A percentile compares a stretch with the other conserved stretches of the same genome.
Evolutionary conservation across 2,888 invertebrate species (phyloP).

Genomic region (Nomada ferruginata): DNA sequence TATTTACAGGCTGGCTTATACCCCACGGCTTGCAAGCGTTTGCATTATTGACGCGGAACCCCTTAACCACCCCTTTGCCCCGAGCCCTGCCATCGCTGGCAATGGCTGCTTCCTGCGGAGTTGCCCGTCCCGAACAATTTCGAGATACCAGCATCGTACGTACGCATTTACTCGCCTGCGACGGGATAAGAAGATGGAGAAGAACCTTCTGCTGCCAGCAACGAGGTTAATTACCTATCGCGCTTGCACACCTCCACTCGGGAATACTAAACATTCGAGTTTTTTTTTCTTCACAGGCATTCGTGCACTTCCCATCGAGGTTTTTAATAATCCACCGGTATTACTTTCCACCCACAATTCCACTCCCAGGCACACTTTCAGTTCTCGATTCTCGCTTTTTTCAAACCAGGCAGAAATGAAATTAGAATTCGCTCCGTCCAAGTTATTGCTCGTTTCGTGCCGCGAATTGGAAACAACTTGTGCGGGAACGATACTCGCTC

Average conservation of each 20-base stretch:
- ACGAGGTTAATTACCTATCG: slow-evolving; percentile 61
- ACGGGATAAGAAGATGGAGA: slow-evolving; percentile 47
- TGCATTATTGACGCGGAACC: slow-evolving; percentile 67
- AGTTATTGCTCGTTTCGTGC: slow-evolving; percentile 28
- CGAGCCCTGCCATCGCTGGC: slow-evolving; percentile 43
- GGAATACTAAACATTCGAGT: slow-evolving; percentile 46
- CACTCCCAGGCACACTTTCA: slow-evolving; percentile 21
- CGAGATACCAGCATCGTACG: slow-evolving; percentile 44
- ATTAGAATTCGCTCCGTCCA: slow-evolving; percentile 22
- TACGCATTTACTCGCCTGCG: slow-evolving; percentile 57
- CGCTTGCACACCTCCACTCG: slow-evolving; percentile 39
- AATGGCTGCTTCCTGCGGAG: slow-evolving; percentile 48
- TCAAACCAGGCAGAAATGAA: slow-evolving; percentile 12
- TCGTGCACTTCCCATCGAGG: slow-evolving; percentile 34
- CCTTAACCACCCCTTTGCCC: slow-evolving; percentile 55
- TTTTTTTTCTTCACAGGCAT: slow-evolving; percentile 10
- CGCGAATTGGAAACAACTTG: slow-evolving; percentile 33
- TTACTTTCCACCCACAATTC: slow-evolving; percentile 38
- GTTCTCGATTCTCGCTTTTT: slow-evolving; percentile 15
- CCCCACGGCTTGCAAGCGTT: slow-evolving; percentile 54
- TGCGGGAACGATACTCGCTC: neutral
- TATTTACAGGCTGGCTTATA: slow-evolving; percentile 65
- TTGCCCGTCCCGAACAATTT: slow-evolving; percentile 63
- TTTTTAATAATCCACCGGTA: slow-evolving; percentile 47
- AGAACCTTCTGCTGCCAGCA: slow-evolving; percentile 41